Evolutionary conservation across 2,113 vertebrate genomes (phyloP).

Genomic region (Pluvialis apricaria): DNA sequence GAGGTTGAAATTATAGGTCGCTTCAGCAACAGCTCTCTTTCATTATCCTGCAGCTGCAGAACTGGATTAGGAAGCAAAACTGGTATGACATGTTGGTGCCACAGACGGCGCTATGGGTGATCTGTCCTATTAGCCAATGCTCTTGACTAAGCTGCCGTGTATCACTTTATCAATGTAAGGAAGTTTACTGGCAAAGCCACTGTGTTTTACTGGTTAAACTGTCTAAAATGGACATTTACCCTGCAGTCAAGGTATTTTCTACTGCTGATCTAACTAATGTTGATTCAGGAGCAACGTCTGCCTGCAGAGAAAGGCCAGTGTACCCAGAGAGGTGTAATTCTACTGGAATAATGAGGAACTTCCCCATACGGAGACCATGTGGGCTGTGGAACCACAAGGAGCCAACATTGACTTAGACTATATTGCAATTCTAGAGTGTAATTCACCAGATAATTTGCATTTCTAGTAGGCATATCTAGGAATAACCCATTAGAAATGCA

Average conservation of each 20-base stretch:
- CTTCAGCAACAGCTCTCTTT: background rate
- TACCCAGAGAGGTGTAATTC: background rate
- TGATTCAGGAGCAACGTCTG: background rate
- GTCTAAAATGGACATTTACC: background rate
- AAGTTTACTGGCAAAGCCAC: background rate
- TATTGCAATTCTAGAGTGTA: background rate
- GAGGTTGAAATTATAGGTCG: background rate
- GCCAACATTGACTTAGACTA: background rate
- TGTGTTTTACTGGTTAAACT: background rate
- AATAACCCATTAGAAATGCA: background rate
- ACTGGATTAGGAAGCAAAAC: background rate
- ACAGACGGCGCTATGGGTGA: background rate
- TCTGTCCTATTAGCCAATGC: background rate
- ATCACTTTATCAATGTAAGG: background rate
- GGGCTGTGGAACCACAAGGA: background rate
- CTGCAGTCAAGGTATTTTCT: background rate
- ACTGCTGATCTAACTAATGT: background rate
- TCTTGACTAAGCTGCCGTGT: background rate
- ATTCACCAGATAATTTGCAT: background rate
- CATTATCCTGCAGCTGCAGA: background rate
- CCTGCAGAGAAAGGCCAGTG: background rate
- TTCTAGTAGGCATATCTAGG: background rate
- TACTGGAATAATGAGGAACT: background rate
- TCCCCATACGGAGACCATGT: accelerated
- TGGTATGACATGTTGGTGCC: background rate